Evolutionary conservation across 2,797 vertebrate species (phyloP).

Genomic region (Rhynchonycteris naso): DNA sequence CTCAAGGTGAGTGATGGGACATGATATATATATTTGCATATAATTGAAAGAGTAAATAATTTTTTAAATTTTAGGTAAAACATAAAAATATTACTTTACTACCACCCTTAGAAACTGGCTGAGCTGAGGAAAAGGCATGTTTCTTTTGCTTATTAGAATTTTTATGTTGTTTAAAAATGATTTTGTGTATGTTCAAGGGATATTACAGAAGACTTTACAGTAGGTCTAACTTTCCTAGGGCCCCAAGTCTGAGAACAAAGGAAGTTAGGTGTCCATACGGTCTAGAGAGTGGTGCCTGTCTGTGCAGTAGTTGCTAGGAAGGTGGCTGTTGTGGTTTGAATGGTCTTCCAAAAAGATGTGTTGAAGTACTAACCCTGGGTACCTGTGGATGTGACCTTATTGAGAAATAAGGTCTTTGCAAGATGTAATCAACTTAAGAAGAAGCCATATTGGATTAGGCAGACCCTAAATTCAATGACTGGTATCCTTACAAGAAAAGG

Average conservation of each 20-base stretch:
- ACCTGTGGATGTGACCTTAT: neutral
- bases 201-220: neutral
- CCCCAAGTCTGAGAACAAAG: neutral
- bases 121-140: neutral
- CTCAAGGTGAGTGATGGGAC: neutral
- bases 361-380: neutral
- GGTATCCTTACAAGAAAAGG: neutral
- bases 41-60: neutral
- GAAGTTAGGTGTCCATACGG: neutral
- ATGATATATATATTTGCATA: neutral
- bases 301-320: neutral
- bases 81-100: neutral
- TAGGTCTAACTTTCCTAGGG: neutral
- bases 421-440: neutral
- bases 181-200: neutral
- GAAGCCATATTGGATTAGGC: neutral
- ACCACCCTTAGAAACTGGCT: neutral
- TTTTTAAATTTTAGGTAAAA: neutral
- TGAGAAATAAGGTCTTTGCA: no score
- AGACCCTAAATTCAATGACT: neutral
- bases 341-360: neutral
- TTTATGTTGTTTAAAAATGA: slow-evolving; percentile 26
- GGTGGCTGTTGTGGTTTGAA: neutral
- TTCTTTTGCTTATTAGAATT: slow-evolving; percentile 2
- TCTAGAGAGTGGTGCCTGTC: neutral